A percentile compares a stretch with the other conserved stretches of the same genome.
Conservation (phyloP, 92 coral and sea anemone species). For the Porites rus region DNA sequence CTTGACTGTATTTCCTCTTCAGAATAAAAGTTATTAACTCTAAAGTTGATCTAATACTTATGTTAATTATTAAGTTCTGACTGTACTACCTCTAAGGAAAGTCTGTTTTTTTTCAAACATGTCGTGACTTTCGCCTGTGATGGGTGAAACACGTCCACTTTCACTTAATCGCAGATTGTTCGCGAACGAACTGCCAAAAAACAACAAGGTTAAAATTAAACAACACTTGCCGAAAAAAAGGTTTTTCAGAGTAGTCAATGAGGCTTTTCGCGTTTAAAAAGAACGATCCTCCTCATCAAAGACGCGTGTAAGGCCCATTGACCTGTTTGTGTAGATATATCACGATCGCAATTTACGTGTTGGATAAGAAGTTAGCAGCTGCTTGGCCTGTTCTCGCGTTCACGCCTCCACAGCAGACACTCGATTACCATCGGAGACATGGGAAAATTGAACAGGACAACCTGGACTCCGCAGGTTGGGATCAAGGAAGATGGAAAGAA, state of each 20-base stretch:
- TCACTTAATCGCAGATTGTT: background rate
- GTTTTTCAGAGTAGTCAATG: background rate
- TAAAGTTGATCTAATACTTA: too few relatives aligned
- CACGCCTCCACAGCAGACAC: slow-evolving; percentile 37
- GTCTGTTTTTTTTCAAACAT: slow-evolving; percentile 11
- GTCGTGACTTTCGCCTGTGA: slow-evolving; percentile 34
- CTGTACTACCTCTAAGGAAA: background rate
- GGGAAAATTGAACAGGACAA: background rate
- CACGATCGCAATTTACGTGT: slow-evolving; percentile 32
- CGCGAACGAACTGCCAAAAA: background rate
- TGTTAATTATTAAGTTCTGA: too few relatives aligned
- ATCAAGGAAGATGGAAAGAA: too few relatives aligned
- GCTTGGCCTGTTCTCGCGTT: slow-evolving; percentile 41
- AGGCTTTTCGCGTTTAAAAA: slow-evolving; percentile 1
- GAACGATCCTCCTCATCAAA: background rate
- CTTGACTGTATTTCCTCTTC: too few relatives aligned
- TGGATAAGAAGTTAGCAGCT: slow-evolving; percentile 37
- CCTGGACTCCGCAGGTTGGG: background rate
- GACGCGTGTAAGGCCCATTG: slow-evolving; percentile 18
- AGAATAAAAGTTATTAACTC: too few relatives aligned
- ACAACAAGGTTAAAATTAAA: background rate
- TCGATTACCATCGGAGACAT: background rate
- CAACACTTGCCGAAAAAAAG: background rate
- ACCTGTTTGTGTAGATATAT: slow-evolving; percentile 31
- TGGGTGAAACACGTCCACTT: background rate